phyloP scores from a whole-genome alignment of 1,140 invertebrate genomes.

The Drosophila quadrilineata region DNA sequence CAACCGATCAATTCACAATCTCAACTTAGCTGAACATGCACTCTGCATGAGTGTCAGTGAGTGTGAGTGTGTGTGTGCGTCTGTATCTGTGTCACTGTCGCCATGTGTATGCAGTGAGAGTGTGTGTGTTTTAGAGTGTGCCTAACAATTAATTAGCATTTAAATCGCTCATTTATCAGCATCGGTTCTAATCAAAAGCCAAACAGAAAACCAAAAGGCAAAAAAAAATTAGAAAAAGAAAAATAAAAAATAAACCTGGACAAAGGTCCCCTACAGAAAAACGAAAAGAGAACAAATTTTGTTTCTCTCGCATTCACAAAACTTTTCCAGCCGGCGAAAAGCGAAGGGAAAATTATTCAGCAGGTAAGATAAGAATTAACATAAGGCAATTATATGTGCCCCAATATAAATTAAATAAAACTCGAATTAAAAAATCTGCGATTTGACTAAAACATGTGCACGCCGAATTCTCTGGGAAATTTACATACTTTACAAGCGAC shows the following conservation, averaged over 20 bases:
- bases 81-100: conserved; percentile 1
- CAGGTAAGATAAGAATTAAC: conserved; percentile 43
- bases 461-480: conserved; percentile 27
- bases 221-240: not conserved
- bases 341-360: not conserved
- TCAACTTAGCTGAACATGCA: not conserved
- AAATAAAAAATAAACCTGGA: not conserved
- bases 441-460: conserved; percentile 14
- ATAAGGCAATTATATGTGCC: conserved; percentile 45
- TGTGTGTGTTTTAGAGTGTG: conserved; percentile 18
- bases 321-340: not conserved
- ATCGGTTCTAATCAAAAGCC: conserved; percentile 39
- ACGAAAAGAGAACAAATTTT: not conserved
- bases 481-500: conserved; percentile 30
- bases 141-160: conserved; percentile 60
- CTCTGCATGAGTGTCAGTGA: not conserved
- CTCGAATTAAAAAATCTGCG: conserved; percentile 9
- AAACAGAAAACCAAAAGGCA: conserved; percentile 11
- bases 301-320: not conserved
- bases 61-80: not conserved
- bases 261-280: too few species aligned
- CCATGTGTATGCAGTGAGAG: not conserved
- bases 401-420: conserved; percentile 35
- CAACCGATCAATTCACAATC: too few species aligned
- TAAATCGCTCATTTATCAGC: conserved; percentile 56